Conservation (phyloP, 2,888 invertebrate genomes). For the Formica aserva region DNA sequence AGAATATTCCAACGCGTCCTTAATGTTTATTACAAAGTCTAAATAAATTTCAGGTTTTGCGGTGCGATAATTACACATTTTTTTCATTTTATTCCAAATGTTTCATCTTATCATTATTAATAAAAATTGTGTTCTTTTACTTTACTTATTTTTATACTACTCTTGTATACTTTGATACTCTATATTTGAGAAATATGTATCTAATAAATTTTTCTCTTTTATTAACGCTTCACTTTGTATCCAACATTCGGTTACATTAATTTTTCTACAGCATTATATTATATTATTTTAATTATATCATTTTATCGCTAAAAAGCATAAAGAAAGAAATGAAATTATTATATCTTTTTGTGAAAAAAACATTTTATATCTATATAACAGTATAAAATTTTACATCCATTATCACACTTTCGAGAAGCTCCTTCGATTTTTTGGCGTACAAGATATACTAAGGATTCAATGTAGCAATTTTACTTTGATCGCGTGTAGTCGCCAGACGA, state of each 20-base stretch:
- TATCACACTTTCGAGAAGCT: background rate
- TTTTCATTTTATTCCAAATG: background rate
- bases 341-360: background rate
- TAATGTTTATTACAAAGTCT: background rate
- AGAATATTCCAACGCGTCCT: conserved; percentile 12
- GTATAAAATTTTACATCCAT: conserved; percentile 14
- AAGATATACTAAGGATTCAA: background rate
- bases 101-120: background rate
- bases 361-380: background rate
- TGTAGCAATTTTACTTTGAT: background rate
- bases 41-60: background rate
- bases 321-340: background rate
- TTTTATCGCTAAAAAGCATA: background rate
- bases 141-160: background rate
- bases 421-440: background rate
- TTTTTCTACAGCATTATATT: background rate
- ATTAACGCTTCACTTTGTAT: background rate
- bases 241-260: background rate
- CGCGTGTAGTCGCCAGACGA: background rate
- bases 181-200: background rate
- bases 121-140: background rate
- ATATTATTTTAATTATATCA: background rate
- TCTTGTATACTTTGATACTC: no score
- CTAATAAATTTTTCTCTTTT: background rate
- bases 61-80: background rate